A percentile compares a stretch with the other conserved stretches of the same genome.
phyloP scores from a whole-genome alignment of 2,888 invertebrate species.

The Noctua janthe region DNA sequence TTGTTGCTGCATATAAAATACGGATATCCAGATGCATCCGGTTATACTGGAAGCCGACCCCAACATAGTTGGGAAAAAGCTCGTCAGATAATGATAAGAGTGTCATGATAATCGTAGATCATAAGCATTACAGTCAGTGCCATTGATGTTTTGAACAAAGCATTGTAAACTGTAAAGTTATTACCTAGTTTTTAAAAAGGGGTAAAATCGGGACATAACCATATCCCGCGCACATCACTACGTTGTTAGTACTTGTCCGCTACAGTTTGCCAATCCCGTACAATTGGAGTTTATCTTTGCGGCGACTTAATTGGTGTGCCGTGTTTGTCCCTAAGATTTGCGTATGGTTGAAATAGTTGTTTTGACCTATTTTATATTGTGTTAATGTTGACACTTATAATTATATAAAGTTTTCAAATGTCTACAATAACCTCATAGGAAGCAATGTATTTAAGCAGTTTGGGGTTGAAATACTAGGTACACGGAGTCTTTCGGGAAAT shows the following conservation, averaged over 20 bases:
- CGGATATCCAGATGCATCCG: not conserved
- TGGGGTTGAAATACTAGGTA: too few species aligned
- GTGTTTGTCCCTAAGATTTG: conserved; percentile 66
- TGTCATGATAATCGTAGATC: not conserved
- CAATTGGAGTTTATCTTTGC: conserved; percentile 69
- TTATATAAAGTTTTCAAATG: too few species aligned
- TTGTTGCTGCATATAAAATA: not conserved
- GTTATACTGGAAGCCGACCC: not conserved
- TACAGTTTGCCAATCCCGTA: conserved; percentile 64
- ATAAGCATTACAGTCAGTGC: not conserved
- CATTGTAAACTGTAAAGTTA: not conserved
- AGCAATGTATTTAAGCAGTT: too few species aligned
- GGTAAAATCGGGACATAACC: not conserved
- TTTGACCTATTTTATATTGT: conserved; percentile 39
- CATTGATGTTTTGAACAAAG: not conserved
- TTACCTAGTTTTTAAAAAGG: not conserved
- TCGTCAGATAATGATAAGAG: not conserved
- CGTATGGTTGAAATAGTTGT: conserved; percentile 57
- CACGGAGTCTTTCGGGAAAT: too few species aligned
- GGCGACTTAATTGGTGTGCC: conserved; percentile 66
- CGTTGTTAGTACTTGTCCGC: conserved; percentile 50
- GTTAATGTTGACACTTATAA: conserved; percentile 14
- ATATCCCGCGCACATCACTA: conserved; percentile 50
- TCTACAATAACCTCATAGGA: too few species aligned
- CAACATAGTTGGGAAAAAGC: not conserved